Conservation (phyloP, 2,113 vertebrate species). For the Anarrhichthys ocellatus region DNA sequence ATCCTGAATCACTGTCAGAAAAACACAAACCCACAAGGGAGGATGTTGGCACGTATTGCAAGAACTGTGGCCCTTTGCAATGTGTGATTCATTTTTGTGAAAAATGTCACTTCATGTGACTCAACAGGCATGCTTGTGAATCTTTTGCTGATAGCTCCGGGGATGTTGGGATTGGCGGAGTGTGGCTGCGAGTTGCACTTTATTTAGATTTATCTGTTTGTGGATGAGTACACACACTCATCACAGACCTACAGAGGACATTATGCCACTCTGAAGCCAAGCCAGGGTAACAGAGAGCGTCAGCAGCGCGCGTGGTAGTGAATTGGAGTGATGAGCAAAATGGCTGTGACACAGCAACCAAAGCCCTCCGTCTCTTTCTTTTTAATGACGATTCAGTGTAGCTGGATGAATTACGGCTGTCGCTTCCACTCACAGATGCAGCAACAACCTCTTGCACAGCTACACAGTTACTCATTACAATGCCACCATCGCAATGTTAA, state of each 20-base stretch:
- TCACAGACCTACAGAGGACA: constrained; percentile 42
- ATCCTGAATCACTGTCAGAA: constrained; percentile 62
- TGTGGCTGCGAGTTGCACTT: constrained; percentile 38
- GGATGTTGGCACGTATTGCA: constrained; percentile 42
- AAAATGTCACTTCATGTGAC: constrained; percentile 52
- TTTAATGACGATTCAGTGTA: constrained; percentile 57
- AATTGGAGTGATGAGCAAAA: constrained; percentile 53
- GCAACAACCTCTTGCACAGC: constrained; percentile 22
- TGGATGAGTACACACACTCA: constrained; percentile 47
- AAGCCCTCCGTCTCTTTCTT: constrained; percentile 39
- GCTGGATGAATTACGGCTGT: constrained; percentile 39
- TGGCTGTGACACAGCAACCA: constrained; percentile 44
- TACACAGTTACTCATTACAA: constrained; percentile 48
- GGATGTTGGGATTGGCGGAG: constrained; percentile 20
- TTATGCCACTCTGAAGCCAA: constrained; percentile 42
- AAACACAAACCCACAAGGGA: constrained; percentile 36
- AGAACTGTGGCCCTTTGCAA: constrained; percentile 27
- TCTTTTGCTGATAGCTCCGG: constrained; percentile 39
- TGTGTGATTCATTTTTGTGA: constrained; percentile 57
- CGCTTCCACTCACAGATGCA: constrained; percentile 28
- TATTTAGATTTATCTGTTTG: constrained; percentile 60
- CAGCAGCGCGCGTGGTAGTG: constrained; percentile 2
- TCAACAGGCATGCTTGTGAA: constrained; percentile 40
- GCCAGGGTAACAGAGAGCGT: constrained; percentile 36
- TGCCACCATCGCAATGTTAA: constrained; percentile 26